A percentile compares a stretch with the other conserved stretches of the same genome.
These are phyloP conservation scores for Aegithalos caudatus DNA, from an alignment of 2,113 vertebrate species.

Conservation along the genomic window DNA sequence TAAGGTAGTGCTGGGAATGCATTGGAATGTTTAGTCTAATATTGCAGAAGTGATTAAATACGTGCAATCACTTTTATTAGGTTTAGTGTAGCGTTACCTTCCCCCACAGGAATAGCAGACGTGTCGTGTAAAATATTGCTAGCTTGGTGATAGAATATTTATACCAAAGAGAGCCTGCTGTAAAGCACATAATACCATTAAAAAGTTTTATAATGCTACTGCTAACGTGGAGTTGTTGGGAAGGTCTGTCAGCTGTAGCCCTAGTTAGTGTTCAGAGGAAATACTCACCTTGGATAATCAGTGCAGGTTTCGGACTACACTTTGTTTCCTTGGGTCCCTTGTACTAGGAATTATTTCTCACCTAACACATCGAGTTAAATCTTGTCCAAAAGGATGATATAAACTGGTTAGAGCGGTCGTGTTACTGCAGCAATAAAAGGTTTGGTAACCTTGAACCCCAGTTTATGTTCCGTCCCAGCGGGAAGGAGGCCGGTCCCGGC, in stretches of 20 bases:
- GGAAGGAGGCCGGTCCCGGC: background rate
- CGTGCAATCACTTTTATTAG: slow-evolving; percentile 74
- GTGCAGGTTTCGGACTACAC: slow-evolving; percentile 51
- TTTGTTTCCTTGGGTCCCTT: slow-evolving; percentile 59
- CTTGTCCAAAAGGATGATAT: slow-evolving; percentile 49
- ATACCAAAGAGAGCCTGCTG: slow-evolving; percentile 84
- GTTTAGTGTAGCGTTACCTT: slow-evolving; percentile 62
- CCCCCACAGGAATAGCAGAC: slow-evolving; percentile 69
- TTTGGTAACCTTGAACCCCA: slow-evolving; percentile 50
- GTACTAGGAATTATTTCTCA: slow-evolving; percentile 54
- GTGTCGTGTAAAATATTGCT: slow-evolving; percentile 73
- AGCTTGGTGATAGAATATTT: slow-evolving; percentile 73
- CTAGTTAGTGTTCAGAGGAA: slow-evolving; percentile 53
- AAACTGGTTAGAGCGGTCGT: background rate
- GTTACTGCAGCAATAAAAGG: slow-evolving; percentile 62
- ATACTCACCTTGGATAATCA: slow-evolving; percentile 17
- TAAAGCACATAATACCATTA: slow-evolving; percentile 72
- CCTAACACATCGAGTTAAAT: background rate
- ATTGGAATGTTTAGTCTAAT: slow-evolving; percentile 70
- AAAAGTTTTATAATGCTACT: slow-evolving; percentile 61
- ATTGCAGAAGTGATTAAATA: slow-evolving; percentile 66
- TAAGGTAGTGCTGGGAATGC: slow-evolving; percentile 67
- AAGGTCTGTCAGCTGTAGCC: slow-evolving; percentile 67
- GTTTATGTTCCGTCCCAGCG: slow-evolving; percentile 54
- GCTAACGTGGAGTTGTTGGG: slow-evolving; percentile 64